These are phyloP conservation scores for Microchrysa polita DNA, from an alignment of 2,888 invertebrate genomes.

Conservation along the genomic window DNA sequence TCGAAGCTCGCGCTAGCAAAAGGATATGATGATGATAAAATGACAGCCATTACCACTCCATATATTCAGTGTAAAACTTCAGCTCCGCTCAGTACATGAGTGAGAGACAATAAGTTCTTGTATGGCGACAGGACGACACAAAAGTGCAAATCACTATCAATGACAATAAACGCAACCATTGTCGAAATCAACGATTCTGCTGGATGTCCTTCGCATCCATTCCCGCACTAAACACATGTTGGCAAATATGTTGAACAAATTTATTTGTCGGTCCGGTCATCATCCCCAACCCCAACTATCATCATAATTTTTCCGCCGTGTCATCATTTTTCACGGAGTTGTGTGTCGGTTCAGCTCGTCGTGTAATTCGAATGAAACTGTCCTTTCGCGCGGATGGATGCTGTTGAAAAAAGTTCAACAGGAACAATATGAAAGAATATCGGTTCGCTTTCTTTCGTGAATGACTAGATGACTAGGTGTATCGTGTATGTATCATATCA, in stretches of 20 bases:
- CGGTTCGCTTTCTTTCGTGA: not conserved
- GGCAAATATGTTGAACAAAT: slow-evolving; percentile 34
- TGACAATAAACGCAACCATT: slow-evolving; percentile 7
- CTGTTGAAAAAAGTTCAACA: no score
- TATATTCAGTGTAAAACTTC: not conserved
- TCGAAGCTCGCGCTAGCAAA: no score
- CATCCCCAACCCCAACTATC: not conserved
- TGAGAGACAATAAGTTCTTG: not conserved
- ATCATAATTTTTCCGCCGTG: slow-evolving; percentile 38
- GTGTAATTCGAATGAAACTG: no score
- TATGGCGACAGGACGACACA: not conserved
- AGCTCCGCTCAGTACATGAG: not conserved
- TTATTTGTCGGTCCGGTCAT: slow-evolving; percentile 29
- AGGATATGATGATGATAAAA: slow-evolving; percentile 8
- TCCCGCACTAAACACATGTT: slow-evolving; percentile 40
- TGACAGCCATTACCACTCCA: slow-evolving; percentile 12
- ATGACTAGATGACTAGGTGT: no score
- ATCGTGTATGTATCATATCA: no score
- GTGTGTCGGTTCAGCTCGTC: not conserved
- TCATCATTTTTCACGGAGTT: slow-evolving; percentile 35
- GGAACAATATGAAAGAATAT: not conserved
- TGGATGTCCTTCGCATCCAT: no score
- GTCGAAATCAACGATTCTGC: slow-evolving; percentile 7
- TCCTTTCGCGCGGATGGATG: no score
- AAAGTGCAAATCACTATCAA: slow-evolving; percentile 39